These are phyloP conservation scores for Smithornis capensis DNA, from an alignment of 2,113 vertebrate species.

Conservation along the genomic window DNA sequence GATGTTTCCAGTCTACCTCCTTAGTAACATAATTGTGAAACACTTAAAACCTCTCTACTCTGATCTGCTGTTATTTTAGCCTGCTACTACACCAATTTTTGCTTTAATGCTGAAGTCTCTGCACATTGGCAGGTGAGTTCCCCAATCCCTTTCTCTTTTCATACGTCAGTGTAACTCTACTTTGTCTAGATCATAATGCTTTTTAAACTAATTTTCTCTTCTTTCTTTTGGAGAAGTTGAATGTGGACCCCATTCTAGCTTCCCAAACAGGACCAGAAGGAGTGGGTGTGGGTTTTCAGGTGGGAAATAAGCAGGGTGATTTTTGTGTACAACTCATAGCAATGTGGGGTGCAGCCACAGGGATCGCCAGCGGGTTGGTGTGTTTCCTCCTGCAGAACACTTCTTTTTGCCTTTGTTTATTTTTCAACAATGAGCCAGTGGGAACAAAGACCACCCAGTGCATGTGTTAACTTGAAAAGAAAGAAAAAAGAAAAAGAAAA, in stretches of 20 bases:
- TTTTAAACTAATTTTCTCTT: not conserved
- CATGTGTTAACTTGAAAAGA: not conserved
- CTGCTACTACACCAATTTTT: not conserved
- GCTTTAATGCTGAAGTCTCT: not conserved
- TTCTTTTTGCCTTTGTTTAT: not conserved
- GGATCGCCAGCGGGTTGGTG: fast-evolving
- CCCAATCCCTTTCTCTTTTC: not conserved
- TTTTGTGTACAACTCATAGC: not conserved
- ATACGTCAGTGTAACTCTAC: fast-evolving
- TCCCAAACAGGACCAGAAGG: not conserved
- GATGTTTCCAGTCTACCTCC: not conserved
- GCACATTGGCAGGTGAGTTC: not conserved
- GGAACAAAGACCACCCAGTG: not conserved
- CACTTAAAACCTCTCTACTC: not conserved
- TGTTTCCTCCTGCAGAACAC: not conserved
- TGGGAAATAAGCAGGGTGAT: not conserved
- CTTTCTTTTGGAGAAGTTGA: not conserved
- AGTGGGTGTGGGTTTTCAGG: not conserved
- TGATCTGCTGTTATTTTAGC: not conserved
- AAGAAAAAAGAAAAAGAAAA: not conserved
- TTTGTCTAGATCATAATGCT: not conserved
- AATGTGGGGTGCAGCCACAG: fast-evolving
- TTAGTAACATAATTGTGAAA: not conserved
- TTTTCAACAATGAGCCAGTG: not conserved
- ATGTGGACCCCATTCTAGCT: not conserved